phyloP scores from a whole-genome alignment of 2,113 vertebrate species.

The Hippocampus abdominalis region DNA sequence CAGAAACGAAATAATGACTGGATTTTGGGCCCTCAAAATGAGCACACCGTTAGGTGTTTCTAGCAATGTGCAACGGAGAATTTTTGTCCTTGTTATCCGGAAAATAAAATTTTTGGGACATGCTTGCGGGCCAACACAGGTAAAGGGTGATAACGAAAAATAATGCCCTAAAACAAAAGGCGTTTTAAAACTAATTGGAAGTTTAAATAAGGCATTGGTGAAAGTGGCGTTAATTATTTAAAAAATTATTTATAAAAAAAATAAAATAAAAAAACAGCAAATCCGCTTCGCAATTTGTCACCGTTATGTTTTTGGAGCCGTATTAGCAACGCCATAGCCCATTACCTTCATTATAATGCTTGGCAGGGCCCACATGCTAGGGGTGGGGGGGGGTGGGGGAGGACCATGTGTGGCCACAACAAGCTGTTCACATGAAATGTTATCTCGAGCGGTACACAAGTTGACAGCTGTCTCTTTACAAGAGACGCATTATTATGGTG shows the following conservation, averaged over 20 bases:
- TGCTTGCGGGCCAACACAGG: too few relatives aligned
- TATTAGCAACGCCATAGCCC: conserved; percentile 2
- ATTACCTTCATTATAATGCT: conserved; percentile 39
- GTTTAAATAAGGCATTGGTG: neutral
- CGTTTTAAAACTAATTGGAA: neutral
- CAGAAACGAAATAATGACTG: neutral
- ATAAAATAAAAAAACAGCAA: neutral
- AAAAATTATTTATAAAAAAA: neutral
- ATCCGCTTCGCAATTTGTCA: neutral
- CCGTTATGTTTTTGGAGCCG: conserved; percentile 7
- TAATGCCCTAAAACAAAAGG: too few relatives aligned
- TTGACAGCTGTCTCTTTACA: conserved; percentile 61
- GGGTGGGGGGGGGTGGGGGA: neutral
- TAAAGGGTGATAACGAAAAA: too few relatives aligned
- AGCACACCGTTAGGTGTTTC: too few relatives aligned
- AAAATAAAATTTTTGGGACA: neutral
- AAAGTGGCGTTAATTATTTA: neutral
- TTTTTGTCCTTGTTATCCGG: neutral
- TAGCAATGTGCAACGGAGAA: neutral
- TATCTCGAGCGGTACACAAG: conserved; percentile 58
- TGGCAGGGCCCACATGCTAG: conserved; percentile 18
- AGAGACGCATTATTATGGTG: conserved; percentile 59
- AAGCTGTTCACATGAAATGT: conserved; percentile 63
- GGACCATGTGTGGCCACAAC: conserved; percentile 51
- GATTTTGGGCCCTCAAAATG: neutral